Percentiles rank a stretch among this genome's conserved stretches.
These are phyloP conservation scores for Toxonevra muliebris DNA, from an alignment of 2,888 invertebrate genomes.

Conservation along the genomic window DNA sequence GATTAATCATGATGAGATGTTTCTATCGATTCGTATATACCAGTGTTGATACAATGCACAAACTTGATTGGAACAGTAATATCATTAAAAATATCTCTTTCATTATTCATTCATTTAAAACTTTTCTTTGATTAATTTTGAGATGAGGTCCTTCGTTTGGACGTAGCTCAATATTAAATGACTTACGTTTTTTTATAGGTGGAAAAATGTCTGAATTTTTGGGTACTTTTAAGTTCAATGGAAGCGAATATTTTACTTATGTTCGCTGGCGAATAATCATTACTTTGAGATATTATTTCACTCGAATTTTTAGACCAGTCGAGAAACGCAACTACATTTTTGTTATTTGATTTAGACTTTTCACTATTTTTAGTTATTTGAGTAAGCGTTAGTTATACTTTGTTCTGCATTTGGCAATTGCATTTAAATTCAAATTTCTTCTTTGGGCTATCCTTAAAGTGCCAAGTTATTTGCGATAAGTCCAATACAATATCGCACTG, in stretches of 20 bases:
- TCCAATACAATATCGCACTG: no score
- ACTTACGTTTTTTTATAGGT: no score
- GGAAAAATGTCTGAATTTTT: no score
- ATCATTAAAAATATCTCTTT: constrained; percentile 13
- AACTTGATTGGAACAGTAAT: no score
- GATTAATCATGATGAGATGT: constrained; percentile 53
- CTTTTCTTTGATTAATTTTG: neutral
- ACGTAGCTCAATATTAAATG: no score
- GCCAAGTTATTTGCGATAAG: no score
- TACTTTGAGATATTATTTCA: no score
- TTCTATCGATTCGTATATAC: constrained; percentile 45
- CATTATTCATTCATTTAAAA: neutral
- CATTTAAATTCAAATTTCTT: constrained; percentile 26
- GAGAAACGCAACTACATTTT: constrained; percentile 9
- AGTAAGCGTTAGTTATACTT: no score
- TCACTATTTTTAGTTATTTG: no score
- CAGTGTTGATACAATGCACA: constrained; percentile 18
- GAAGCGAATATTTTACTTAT: neutral
- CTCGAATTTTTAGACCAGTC: constrained; percentile 17
- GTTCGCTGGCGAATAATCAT: constrained; percentile 21
- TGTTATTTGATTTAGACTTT: no score
- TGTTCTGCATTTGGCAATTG: no score
- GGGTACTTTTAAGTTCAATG: no score
- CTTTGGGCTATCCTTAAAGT: constrained; percentile 35
- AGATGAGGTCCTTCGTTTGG: neutral